phyloP scores from a whole-genome alignment of 2,113 vertebrate genomes.

The Orycteropus afer region DNA sequence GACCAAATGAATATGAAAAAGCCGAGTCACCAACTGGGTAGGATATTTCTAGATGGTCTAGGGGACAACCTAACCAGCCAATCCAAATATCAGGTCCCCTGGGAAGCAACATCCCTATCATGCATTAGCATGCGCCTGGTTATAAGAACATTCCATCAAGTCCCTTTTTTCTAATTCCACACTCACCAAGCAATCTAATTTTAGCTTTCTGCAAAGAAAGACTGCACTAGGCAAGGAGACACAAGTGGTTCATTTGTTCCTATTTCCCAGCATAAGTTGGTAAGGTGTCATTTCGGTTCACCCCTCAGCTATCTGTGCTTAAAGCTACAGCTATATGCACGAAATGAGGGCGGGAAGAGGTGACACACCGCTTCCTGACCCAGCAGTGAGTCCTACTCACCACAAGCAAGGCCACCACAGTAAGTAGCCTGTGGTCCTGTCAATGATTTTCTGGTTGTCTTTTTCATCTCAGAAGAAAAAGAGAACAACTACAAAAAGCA shows the following conservation, averaged over 20 bases:
- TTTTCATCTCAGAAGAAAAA: constrained; percentile 37
- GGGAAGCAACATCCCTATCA: neutral
- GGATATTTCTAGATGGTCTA: too few relatives aligned
- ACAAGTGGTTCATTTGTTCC: neutral
- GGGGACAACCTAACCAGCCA: neutral
- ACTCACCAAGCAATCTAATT: neutral
- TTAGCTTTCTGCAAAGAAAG: neutral
- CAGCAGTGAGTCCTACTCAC: neutral
- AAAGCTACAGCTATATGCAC: neutral
- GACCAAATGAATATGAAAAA: neutral
- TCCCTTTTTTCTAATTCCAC: neutral
- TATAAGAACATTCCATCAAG: neutral
- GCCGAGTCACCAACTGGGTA: neutral
- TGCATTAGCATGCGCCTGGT: neutral
- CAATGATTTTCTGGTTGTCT: neutral
- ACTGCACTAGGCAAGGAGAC: neutral
- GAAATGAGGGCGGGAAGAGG: neutral
- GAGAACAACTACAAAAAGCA: constrained; percentile 32
- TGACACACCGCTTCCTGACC: neutral
- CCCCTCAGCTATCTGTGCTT: neutral
- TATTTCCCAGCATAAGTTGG: neutral
- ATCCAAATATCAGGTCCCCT: neutral
- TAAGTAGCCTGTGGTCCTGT: neutral
- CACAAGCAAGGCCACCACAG: neutral
- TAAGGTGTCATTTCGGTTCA: neutral